These are phyloP conservation scores for Channa maculata DNA, from an alignment of 2,113 vertebrate genomes.

Conservation along the genomic window DNA sequence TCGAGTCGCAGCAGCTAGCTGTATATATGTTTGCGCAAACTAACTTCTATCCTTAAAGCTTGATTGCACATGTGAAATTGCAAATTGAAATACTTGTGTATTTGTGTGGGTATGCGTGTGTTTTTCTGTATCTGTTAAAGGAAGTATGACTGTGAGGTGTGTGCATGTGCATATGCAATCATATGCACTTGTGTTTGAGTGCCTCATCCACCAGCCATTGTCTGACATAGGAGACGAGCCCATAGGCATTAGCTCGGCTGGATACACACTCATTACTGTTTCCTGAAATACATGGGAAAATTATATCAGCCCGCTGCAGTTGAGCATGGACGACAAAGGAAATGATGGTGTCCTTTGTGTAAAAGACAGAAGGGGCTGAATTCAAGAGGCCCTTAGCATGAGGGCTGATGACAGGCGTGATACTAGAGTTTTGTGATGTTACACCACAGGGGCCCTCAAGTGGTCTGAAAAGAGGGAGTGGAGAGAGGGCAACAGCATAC, in stretches of 20 bases:
- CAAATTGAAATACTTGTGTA: too few relatives aligned
- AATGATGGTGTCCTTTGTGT: conserved; percentile 60
- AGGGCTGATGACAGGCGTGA: conserved; percentile 59
- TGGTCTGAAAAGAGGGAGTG: conserved; percentile 40
- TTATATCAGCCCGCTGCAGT: conserved; percentile 47
- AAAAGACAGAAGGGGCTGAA: conserved; percentile 44
- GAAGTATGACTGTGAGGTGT: background rate
- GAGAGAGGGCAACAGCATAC: conserved; percentile 30
- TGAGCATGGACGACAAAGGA: conserved; percentile 40
- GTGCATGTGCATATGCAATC: conserved; percentile 23
- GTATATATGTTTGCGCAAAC: too few relatives aligned
- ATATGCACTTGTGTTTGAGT: conserved; percentile 34
- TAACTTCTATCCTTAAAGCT: too few relatives aligned
- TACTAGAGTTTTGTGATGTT: conserved; percentile 32
- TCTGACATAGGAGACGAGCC: conserved; percentile 53
- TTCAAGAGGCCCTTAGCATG: conserved; percentile 58
- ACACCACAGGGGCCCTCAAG: conserved; percentile 48
- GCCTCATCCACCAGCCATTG: conserved; percentile 48
- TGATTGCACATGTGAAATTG: too few relatives aligned
- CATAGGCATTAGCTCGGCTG: conserved; percentile 47
- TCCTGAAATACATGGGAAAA: conserved; percentile 59
- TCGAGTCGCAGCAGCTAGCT: too few relatives aligned
- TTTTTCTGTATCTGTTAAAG: too few relatives aligned
- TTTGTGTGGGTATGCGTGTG: too few relatives aligned
- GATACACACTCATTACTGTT: conserved; percentile 49